Evolutionary conservation across 2,113 vertebrate species (phyloP).

Genomic region (Sclerurus mexicanus): DNA sequence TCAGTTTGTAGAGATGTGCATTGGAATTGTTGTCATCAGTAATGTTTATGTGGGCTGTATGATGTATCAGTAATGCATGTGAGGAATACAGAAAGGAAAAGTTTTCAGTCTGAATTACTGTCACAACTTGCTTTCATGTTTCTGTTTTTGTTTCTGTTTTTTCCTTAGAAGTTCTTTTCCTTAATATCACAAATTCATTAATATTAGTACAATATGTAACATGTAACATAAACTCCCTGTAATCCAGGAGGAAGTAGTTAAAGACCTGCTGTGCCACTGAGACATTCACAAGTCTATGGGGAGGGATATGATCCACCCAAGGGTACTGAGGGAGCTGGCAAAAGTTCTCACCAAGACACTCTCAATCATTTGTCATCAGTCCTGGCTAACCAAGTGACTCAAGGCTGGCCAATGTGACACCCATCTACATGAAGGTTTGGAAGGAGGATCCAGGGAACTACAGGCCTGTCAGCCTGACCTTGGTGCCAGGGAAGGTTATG

Average conservation of each 20-base stretch:
- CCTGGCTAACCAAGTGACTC: not conserved
- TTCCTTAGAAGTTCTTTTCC: not conserved
- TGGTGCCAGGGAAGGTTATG: not conserved
- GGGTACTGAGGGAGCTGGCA: not conserved
- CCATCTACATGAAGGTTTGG: not conserved
- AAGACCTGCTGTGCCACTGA: not conserved
- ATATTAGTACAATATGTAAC: not conserved
- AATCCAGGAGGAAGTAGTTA: not conserved
- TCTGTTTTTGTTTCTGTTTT: not conserved
- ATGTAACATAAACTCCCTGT: not conserved
- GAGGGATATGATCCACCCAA: not conserved
- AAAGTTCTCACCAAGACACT: not conserved
- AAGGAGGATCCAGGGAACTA: not conserved
- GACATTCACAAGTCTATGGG: not conserved
- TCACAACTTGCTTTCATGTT: not conserved
- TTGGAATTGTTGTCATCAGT: not conserved
- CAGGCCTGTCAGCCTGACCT: not conserved
- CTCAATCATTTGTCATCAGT: not conserved
- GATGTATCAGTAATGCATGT: not conserved
- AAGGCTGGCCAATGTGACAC: not conserved
- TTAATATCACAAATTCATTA: not conserved
- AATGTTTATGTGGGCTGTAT: not conserved
- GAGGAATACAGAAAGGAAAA: not conserved
- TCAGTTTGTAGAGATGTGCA: not conserved
- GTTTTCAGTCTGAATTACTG: not conserved